These are phyloP conservation scores for Molossus molossus DNA, from an alignment of 2,797 vertebrate genomes.

Conservation along the genomic window DNA sequence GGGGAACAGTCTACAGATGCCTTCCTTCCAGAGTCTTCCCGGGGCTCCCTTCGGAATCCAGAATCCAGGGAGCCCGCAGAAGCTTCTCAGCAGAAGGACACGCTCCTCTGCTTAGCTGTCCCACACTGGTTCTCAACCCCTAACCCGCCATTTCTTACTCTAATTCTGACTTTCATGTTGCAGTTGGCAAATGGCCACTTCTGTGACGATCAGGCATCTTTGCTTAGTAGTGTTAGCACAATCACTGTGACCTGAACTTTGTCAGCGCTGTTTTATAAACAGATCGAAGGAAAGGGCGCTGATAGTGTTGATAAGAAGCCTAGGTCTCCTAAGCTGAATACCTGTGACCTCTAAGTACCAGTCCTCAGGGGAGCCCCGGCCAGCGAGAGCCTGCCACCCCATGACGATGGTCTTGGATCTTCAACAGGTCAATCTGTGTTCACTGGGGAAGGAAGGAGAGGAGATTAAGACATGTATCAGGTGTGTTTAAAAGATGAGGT, in stretches of 20 bases:
- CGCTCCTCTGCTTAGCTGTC: background rate
- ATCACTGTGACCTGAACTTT: background rate
- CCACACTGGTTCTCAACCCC: background rate
- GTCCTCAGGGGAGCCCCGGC: background rate
- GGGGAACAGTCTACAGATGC: background rate
- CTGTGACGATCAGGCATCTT: background rate
- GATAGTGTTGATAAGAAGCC: background rate
- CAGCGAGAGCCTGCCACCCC: too few species aligned
- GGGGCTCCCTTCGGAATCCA: background rate
- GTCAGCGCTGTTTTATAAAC: background rate
- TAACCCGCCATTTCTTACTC: background rate
- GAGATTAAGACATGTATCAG: accelerated
- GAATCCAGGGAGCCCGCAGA: background rate
- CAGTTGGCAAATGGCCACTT: background rate
- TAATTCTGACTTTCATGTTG: background rate
- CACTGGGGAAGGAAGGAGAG: background rate
- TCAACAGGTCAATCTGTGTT: background rate
- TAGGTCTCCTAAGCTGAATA: background rate
- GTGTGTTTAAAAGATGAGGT: background rate
- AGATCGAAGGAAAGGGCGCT: background rate
- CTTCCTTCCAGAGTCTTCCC: background rate
- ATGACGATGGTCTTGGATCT: background rate
- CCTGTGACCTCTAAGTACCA: background rate
- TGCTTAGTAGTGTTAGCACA: background rate
- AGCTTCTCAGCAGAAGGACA: background rate